Evolutionary conservation across 2,888 invertebrate species (phyloP).

Genomic region (Panzeria rudis): DNA sequence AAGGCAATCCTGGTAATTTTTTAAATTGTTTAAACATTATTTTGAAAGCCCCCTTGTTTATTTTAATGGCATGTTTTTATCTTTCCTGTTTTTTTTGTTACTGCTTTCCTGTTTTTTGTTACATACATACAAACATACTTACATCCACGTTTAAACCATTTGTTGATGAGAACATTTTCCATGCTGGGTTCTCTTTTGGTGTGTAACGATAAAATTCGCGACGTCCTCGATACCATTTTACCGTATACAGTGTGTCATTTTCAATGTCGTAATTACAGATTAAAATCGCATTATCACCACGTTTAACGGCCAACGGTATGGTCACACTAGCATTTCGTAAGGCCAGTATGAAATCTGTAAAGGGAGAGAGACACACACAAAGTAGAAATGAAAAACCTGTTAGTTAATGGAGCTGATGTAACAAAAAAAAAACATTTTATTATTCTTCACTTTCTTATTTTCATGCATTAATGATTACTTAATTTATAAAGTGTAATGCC

Average conservation of each 20-base stretch:
- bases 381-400: constrained; percentile 21
- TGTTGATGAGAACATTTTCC: constrained; percentile 88
- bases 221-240: constrained; percentile 94
- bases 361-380: constrained; percentile 9
- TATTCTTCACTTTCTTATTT: constrained; percentile 18
- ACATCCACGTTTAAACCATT: constrained; percentile 87
- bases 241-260: constrained; percentile 91
- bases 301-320: constrained; percentile 88
- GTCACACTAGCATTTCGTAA: constrained; percentile 88
- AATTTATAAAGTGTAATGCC: constrained; percentile 19
- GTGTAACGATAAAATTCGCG: constrained; percentile 93
- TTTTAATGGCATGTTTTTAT: constrained; percentile 35
- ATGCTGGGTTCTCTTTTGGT: constrained; percentile 89
- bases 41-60: constrained; percentile 42
- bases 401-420: constrained; percentile 10
- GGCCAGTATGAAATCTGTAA: constrained; percentile 79
- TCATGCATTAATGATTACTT: constrained; percentile 49
- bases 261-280: constrained; percentile 92
- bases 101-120: not conserved
- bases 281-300: constrained; percentile 87
- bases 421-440: not conserved
- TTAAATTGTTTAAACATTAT: constrained; percentile 38
- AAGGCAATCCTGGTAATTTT: constrained; percentile 34
- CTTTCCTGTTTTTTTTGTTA: constrained; percentile 6
- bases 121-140: constrained; percentile 78